A percentile compares a stretch with the other conserved stretches of the same genome.
Conservation (phyloP, 2,888 invertebrate species). For the Erebia epiphron region DNA sequence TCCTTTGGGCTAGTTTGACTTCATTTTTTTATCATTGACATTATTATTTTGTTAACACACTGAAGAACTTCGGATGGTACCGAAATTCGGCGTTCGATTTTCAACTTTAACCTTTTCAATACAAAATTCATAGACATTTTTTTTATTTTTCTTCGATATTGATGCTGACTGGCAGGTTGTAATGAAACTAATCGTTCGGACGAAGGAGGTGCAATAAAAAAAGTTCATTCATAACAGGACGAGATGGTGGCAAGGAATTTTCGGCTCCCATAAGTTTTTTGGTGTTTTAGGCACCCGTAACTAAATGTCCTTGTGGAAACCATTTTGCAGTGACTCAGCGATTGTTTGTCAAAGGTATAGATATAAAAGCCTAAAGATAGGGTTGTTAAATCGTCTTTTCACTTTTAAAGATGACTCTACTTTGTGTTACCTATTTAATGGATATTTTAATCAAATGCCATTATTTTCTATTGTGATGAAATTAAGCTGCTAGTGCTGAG, state of each 20-base stretch:
- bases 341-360: constrained; percentile 43
- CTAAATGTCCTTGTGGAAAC: constrained; percentile 69
- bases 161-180: constrained; percentile 41
- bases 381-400: constrained; percentile 19
- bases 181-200: constrained; percentile 51
- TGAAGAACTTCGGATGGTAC: constrained; percentile 22
- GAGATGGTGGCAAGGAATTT: constrained; percentile 65
- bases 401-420: constrained; percentile 11
- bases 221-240: constrained; percentile 55
- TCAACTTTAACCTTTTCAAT: constrained; percentile 47
- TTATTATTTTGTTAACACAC: constrained; percentile 43
- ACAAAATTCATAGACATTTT: constrained; percentile 30
- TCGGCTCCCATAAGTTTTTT: constrained; percentile 72
- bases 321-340: constrained; percentile 57
- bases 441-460: too few relatives aligned
- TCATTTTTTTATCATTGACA: constrained; percentile 67
- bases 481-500: too few relatives aligned
- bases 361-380: constrained; percentile 16
- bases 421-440: not conserved
- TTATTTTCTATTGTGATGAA: too few relatives aligned
- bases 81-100: constrained; percentile 46
- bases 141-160: constrained; percentile 41
- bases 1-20: constrained; percentile 56
- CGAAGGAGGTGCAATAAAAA: constrained; percentile 54
- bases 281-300: constrained; percentile 64